Conservation (phyloP, 2,797 vertebrate species). For the Neosilurus hyrtlii region DNA sequence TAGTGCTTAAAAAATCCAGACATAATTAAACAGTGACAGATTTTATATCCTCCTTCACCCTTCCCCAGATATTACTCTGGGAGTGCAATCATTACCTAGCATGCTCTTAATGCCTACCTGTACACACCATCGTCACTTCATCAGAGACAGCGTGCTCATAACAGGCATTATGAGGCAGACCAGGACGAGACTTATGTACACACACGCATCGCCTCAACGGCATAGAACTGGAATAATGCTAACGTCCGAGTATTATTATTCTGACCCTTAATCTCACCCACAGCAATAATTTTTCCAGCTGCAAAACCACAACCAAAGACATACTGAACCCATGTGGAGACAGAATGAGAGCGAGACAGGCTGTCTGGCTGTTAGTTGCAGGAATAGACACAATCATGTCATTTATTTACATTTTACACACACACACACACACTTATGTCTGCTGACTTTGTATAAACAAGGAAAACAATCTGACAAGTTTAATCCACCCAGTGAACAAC, state of each 20-base stretch:
- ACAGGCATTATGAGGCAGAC: neutral
- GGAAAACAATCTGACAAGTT: neutral
- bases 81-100: conserved; percentile 24
- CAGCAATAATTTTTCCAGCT: neutral
- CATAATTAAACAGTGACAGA: conserved; percentile 60
- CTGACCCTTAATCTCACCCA: conserved; percentile 23
- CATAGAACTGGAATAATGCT: neutral
- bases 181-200: neutral
- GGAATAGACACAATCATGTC: conserved; percentile 2
- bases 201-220: neutral
- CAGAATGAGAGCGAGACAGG: neutral
- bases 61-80: conserved; percentile 40
- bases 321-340: neutral
- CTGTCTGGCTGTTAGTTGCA: neutral
- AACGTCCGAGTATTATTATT: conserved; percentile 5
- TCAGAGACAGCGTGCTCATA: neutral
- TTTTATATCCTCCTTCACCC: conserved; percentile 48
- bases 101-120: conserved; percentile 37
- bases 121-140: conserved; percentile 13
- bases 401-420: neutral
- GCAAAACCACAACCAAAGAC: neutral
- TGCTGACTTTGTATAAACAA: conserved; percentile 28
- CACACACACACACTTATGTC: neutral
- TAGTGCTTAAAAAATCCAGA: conserved; percentile 63
- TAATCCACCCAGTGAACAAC: neutral